Evolutionary conservation across 2,113 vertebrate genomes (phyloP).

Genomic region (Etheostoma cragini): DNA sequence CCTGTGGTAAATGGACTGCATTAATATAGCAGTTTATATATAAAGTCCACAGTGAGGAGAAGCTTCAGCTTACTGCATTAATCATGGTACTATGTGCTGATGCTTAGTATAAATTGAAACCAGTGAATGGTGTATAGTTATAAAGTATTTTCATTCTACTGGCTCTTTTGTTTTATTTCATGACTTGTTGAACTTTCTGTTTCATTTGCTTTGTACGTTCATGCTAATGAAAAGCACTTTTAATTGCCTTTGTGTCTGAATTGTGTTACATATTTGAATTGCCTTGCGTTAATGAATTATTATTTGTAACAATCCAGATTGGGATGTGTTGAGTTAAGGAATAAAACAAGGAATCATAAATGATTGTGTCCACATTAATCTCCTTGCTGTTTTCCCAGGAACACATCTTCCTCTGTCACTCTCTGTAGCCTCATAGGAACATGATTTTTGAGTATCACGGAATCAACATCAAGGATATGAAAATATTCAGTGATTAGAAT

Average conservation of each 20-base stretch:
- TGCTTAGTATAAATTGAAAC: constrained; percentile 3
- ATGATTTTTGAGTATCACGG: constrained; percentile 4
- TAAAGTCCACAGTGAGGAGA: not conserved
- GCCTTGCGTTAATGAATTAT: not conserved
- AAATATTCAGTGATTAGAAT: constrained; percentile 53
- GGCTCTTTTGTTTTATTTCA: too few relatives aligned
- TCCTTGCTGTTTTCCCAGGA: constrained; percentile 16
- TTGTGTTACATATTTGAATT: too few relatives aligned
- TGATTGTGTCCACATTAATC: not conserved
- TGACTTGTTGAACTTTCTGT: too few relatives aligned
- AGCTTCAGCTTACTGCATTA: not conserved
- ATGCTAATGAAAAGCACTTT: too few relatives aligned
- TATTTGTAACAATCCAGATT: not conserved
- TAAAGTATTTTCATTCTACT: too few relatives aligned
- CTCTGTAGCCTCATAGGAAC: constrained; percentile 17
- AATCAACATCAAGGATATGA: constrained; percentile 41
- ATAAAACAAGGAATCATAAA: not conserved
- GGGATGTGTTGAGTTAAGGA: not conserved
- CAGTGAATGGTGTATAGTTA: not conserved
- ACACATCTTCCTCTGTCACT: constrained; percentile 7
- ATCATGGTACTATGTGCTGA: not conserved
- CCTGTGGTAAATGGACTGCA: not conserved
- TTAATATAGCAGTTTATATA: not conserved
- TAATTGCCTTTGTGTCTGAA: too few relatives aligned
- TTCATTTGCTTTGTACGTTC: too few relatives aligned